Percentiles rank a stretch among this genome's conserved stretches.
These are phyloP conservation scores for Charanyca ferruginea DNA, from an alignment of 2,888 invertebrate genomes.

Conservation along the genomic window DNA sequence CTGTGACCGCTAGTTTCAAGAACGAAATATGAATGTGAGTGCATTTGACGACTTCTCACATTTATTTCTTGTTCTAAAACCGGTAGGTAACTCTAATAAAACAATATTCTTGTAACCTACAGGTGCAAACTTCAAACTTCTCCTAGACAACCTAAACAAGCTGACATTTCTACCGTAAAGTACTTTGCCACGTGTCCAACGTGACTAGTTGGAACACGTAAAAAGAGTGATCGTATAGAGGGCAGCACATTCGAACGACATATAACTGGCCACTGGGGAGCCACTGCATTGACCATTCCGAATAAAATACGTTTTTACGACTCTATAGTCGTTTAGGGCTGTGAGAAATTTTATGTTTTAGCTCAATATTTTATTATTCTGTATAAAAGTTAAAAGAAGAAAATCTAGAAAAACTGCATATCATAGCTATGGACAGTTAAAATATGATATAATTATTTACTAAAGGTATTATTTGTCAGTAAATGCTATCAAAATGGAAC, in stretches of 20 bases:
- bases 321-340: slow-evolving; percentile 59
- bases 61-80: no score
- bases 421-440: no score
- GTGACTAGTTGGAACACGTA: slow-evolving; percentile 60
- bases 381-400: no score
- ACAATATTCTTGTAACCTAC: neutral
- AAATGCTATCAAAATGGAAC: no score
- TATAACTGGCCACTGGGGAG: slow-evolving; percentile 75
- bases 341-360: slow-evolving; percentile 11
- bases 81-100: neutral
- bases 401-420: no score
- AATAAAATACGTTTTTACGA: slow-evolving; percentile 81
- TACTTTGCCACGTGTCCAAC: slow-evolving; percentile 51
- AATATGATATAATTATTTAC: no score
- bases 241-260: slow-evolving; percentile 66
- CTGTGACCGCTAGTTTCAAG: no score
- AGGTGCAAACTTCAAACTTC: slow-evolving; percentile 11
- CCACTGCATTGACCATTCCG: slow-evolving; percentile 74
- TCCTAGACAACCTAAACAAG: slow-evolving; percentile 38
- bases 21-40: no score
- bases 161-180: slow-evolving; percentile 36
- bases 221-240: slow-evolving; percentile 61
- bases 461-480: no score
- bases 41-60: no score
- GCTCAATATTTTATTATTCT: neutral